Evolutionary conservation across 2,113 vertebrate genomes (phyloP).

Genomic region (Saguinus midas): DNA sequence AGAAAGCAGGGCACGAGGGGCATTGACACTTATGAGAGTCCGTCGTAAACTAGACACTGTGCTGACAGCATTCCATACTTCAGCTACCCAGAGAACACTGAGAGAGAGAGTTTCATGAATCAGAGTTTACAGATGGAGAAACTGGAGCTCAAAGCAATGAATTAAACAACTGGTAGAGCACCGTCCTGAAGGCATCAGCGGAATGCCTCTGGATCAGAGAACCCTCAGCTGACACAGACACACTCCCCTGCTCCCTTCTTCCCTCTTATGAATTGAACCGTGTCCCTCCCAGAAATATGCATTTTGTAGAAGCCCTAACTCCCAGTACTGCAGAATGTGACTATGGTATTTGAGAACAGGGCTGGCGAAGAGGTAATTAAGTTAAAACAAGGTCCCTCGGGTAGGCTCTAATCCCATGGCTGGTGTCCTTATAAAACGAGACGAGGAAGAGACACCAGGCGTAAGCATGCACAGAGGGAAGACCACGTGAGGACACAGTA

Average conservation of each 20-base stretch:
- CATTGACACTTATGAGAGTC: background rate
- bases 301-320: background rate
- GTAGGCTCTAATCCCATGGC: background rate
- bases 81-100: background rate
- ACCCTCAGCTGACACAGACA: background rate
- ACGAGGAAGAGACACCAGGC: background rate
- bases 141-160: background rate
- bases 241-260: too few relatives aligned
- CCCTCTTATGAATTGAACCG: background rate
- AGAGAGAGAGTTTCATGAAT: background rate
- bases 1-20: too few relatives aligned
- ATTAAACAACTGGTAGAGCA: background rate
- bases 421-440: background rate
- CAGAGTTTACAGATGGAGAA: background rate
- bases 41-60: background rate
- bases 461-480: too few relatives aligned
- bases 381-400: background rate
- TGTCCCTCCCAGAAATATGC: background rate
- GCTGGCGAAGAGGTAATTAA: background rate
- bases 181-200: rapidly evolving
- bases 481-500: background rate
- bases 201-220: background rate
- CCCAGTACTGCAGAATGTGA: background rate
- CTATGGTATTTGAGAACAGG: background rate
- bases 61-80: background rate